Evolutionary conservation across 2,888 invertebrate genomes (phyloP), one percentile per base, ranked within the genome.

Genomic region (Mylabris sibirica): DNA sequence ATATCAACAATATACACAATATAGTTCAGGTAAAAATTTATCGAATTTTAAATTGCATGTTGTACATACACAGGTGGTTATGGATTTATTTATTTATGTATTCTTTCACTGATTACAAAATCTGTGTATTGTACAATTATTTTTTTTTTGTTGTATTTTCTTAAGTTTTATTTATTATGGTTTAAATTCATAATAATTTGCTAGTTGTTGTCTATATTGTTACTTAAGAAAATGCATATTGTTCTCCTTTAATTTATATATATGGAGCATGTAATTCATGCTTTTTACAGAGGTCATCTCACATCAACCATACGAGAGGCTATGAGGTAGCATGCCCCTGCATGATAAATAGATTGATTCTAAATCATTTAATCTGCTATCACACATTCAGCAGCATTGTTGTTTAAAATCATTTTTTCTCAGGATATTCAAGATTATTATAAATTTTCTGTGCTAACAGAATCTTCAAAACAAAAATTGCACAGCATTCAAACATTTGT

Each of bases 1-100:
- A 85, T 99, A 99, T 87, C 99, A 99, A 86, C 99, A 99, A 86
- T 99, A 99, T 87, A 98, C 98, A 44, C 98, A 98, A 86, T 97
- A 97, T 85, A 96, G 95, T 87, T 95, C 95, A 82, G 95, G 95
- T 95, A 87, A 89, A 90, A 88, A 60, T 62, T 65, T 64, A 60
- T 60, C 8, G 20, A 30, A 63, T 62, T 24, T 62, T 26, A 34
- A 49, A 38, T 65, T 69, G 67, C 70, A 70, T 63, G 70, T 70
- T 61, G 53, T 64, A 41, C 41, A 61, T 38, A 61, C 61, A 61
- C 61, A 61, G 59, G 30, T 14, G 49, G 22, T 22, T 20, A 9
- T 26, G 24, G 26, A 20, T 9, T 14, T 63, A 24, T 63, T 63
- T n/a, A 49, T 11, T 49, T 49, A 2, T n/a, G n/a, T n/a, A n/a